Conservation (phyloP, 2,113 vertebrate species). For the Ahaetulla prasina region DNA sequence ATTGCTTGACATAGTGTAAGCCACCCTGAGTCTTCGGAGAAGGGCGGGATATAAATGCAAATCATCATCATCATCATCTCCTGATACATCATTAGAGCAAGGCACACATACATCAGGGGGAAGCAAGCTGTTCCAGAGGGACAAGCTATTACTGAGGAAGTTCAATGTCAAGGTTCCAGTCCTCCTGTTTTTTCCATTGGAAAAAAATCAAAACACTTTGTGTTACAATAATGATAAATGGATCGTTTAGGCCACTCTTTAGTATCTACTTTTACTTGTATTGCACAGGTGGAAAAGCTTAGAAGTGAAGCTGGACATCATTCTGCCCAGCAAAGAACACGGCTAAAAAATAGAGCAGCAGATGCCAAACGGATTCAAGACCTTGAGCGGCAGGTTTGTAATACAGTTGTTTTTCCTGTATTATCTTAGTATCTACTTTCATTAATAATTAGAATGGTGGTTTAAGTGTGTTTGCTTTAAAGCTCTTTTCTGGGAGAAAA, state of each 20-base stretch:
- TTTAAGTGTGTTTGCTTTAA: neutral
- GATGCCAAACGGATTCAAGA: conserved; percentile 86
- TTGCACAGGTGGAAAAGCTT: conserved; percentile 80
- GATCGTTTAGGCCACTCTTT: neutral
- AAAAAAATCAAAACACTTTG: neutral
- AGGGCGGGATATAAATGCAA: too few relatives aligned
- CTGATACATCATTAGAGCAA: neutral
- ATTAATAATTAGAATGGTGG: neutral
- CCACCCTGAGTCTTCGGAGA: too few relatives aligned
- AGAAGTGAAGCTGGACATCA: conserved; percentile 74
- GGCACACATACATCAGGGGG: neutral
- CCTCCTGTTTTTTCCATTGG: neutral
- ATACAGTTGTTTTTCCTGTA: neutral
- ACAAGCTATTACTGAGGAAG: neutral
- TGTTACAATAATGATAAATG: neutral
- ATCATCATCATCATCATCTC: too few relatives aligned
- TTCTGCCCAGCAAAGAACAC: conserved; percentile 72
- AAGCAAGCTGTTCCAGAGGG: neutral
- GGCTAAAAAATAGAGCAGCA: conserved; percentile 70
- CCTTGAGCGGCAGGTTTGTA: conserved; percentile 82
- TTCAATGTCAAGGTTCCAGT: neutral
- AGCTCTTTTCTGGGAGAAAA: neutral
- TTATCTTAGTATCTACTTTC: neutral
- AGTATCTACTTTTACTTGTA: neutral
- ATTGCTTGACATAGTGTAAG: too few relatives aligned